Evolutionary conservation across 2,888 invertebrate species (phyloP).

Genomic region (Acanthosepion pharaonis): DNA sequence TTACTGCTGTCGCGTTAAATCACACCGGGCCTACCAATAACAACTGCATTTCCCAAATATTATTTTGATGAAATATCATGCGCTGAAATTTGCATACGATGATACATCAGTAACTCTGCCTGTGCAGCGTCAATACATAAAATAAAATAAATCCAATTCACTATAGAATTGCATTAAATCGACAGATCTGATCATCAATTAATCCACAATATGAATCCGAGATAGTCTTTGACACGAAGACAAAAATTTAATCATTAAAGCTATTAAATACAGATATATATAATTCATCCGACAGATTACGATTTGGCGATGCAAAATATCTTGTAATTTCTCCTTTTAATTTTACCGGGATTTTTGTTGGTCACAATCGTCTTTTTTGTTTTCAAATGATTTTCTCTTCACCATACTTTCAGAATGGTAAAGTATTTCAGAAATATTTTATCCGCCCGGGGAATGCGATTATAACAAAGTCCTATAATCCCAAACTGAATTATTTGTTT

Average conservation of each 20-base stretch:
- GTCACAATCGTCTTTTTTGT: too few relatives aligned
- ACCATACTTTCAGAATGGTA: too few relatives aligned
- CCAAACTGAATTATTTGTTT: too few relatives aligned
- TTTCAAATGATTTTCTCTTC: too few relatives aligned
- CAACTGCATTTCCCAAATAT: background rate
- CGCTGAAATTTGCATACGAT: background rate
- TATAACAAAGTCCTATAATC: too few relatives aligned
- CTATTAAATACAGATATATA: background rate
- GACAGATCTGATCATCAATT: background rate
- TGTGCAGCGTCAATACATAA: background rate
- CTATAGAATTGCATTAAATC: background rate
- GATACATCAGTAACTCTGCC: background rate
- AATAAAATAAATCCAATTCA: background rate
- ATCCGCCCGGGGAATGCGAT: too few relatives aligned
- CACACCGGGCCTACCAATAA: background rate
- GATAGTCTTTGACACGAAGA: background rate
- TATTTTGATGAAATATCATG: background rate
- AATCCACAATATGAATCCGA: background rate
- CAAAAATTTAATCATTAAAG: background rate
- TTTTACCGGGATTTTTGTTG: too few relatives aligned
- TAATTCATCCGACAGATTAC: too few relatives aligned
- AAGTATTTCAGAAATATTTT: too few relatives aligned
- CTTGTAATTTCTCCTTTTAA: too few relatives aligned
- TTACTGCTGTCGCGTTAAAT: background rate
- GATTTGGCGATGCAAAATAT: too few relatives aligned